Conservation (phyloP, 2,113 vertebrate species). For the Pedionomus torquatus region DNA sequence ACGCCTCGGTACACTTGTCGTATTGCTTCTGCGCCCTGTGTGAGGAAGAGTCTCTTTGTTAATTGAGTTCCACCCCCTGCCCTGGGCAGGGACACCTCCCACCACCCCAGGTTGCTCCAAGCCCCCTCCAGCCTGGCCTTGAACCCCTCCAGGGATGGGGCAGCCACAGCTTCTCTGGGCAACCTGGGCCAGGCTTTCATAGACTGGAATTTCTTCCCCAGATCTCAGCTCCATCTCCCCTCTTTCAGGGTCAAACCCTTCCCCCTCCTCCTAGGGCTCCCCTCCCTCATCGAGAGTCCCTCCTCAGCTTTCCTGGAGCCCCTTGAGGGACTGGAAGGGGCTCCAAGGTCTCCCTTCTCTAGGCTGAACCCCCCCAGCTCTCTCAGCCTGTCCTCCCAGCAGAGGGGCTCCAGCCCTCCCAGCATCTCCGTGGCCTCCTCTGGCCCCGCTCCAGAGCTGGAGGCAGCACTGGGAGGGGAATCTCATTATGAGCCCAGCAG, state of each 20-base stretch:
- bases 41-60: fast-evolving
- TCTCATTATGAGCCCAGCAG: background rate
- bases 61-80: background rate
- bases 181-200: no score
- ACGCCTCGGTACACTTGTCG: background rate
- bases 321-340: no score
- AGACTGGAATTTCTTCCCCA: no score
- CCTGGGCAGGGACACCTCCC: background rate
- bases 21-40: background rate
- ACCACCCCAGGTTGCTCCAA: background rate
- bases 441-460: background rate
- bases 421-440: background rate
- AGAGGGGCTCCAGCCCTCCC: background rate
- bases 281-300: no score
- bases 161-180: no score
- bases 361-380: background rate
- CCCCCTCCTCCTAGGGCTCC: no score
- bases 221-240: no score
- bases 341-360: no score
- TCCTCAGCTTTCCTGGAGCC: no score
- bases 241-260: no score
- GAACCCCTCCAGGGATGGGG: no score
- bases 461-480: background rate
- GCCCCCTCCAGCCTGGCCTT: no score
- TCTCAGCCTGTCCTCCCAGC: background rate